Evolutionary conservation across 2,888 invertebrate species (phyloP).

Genomic region (Criorhina ranunculi): DNA sequence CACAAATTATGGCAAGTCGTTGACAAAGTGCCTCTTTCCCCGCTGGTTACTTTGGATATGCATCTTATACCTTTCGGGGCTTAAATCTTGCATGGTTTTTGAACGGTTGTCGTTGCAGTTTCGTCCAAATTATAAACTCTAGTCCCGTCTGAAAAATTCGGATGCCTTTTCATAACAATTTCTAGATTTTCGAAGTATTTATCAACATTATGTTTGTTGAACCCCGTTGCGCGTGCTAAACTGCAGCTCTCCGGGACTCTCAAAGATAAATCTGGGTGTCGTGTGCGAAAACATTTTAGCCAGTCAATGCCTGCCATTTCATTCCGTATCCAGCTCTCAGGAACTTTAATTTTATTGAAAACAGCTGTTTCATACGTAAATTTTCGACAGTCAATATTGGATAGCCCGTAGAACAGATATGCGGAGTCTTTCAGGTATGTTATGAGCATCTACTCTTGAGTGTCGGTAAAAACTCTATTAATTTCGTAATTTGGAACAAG

Average conservation of each 20-base stretch:
- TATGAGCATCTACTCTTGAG: no score
- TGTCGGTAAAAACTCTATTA: no score
- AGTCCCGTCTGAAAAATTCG: slow-evolving; percentile 19
- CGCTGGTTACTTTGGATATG: slow-evolving; percentile 29
- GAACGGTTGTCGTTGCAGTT: slow-evolving; percentile 31
- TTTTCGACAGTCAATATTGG: slow-evolving; percentile 13
- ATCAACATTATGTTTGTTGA: slow-evolving; percentile 36
- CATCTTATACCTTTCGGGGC: slow-evolving; percentile 25
- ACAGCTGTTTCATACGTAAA: slow-evolving; percentile 1
- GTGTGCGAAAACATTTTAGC: slow-evolving; percentile 21
- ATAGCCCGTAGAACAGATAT: slow-evolving; percentile 27
- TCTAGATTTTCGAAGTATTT: slow-evolving; percentile 5
- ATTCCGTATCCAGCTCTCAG: slow-evolving; percentile 7
- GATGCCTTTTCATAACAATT: slow-evolving; percentile 22
- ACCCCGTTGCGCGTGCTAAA: slow-evolving; percentile 16
- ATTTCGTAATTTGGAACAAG: no score
- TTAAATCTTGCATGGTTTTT: slow-evolving; percentile 23
- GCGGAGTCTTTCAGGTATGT: slow-evolving; percentile 19
- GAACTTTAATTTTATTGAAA: slow-evolving; percentile 11
- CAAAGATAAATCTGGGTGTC: slow-evolving; percentile 10
- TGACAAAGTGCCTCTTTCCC: slow-evolving; percentile 34
- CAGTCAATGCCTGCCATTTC: slow-evolving; percentile 22
- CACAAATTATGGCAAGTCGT: slow-evolving; percentile 29
- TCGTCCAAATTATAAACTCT: slow-evolving; percentile 31
- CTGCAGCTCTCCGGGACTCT: slow-evolving; percentile 27